Percentiles rank a stretch among this genome's conserved stretches.
These are phyloP conservation scores for Tragelaphus strepsiceros DNA, from an alignment of 2,113 vertebrate species.

Conservation along the genomic window DNA sequence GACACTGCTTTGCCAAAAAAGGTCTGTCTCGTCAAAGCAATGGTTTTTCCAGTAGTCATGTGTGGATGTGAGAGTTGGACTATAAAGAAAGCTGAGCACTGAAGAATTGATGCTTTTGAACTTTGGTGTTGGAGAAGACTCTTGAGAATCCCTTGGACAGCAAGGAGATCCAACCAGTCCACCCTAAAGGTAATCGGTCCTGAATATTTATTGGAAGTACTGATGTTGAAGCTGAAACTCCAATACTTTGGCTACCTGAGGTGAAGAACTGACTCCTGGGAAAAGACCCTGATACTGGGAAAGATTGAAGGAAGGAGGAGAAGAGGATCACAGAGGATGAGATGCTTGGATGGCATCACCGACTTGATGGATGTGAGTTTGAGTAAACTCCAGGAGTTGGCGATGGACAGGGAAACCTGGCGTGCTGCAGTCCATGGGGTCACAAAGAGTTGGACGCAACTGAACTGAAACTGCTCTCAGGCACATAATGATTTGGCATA, in stretches of 20 bases:
- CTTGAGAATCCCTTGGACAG: background rate
- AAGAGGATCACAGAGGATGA: background rate
- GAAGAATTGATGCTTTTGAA: background rate
- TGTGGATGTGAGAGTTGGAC: background rate
- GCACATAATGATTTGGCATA: too few relatives aligned
- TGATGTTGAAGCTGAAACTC: background rate
- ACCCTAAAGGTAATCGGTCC: background rate
- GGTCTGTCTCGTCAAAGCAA: background rate
- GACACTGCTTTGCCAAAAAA: accelerated
- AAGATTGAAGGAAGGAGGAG: background rate
- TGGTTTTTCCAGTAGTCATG: background rate
- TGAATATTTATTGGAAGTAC: background rate
- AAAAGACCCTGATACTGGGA: background rate
- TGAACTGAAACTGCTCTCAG: background rate
- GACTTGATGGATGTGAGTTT: background rate
- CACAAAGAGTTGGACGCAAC: accelerated
- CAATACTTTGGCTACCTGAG: background rate
- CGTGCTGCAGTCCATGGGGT: background rate
- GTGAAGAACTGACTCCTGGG: background rate
- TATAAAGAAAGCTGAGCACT: background rate
- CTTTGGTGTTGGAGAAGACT: background rate
- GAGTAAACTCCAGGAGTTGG: background rate
- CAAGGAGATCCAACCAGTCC: background rate
- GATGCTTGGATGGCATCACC: background rate
- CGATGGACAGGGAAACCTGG: background rate